Percentiles rank a stretch among this genome's conserved stretches.
These are phyloP conservation scores for Anolis sagrei DNA, from an alignment of 2,113 vertebrate species.

Conservation along the genomic window DNA sequence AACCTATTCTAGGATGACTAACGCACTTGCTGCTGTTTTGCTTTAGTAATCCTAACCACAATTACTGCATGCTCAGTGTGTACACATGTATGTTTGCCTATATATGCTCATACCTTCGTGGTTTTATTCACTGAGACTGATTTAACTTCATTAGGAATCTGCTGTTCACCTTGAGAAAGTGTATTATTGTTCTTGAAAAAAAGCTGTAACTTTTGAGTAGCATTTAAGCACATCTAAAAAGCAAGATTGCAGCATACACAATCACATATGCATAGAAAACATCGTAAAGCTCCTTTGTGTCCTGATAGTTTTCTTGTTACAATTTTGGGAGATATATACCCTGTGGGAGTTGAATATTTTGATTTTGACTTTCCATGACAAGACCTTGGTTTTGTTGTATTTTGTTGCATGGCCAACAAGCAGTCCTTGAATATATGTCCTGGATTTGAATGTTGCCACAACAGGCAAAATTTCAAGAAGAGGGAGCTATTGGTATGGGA, in stretches of 20 bases:
- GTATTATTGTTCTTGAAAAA: neutral
- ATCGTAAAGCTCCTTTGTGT: neutral
- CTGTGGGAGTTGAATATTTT: neutral
- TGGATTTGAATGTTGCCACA: too few species aligned
- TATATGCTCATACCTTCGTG: slow-evolving; percentile 41
- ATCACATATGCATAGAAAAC: neutral
- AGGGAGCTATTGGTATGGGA: too few species aligned
- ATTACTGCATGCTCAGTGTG: too few species aligned
- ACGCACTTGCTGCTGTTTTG: neutral
- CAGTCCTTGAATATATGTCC: too few species aligned
- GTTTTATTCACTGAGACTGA: neutral
- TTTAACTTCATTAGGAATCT: neutral
- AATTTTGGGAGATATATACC: neutral
- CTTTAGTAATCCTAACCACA: neutral
- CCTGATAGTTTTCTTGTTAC: neutral
- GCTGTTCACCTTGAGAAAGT: neutral
- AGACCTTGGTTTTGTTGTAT: neutral
- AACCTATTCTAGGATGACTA: neutral
- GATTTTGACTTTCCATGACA: neutral
- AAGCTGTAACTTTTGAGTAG: neutral
- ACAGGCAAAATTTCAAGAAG: too few species aligned
- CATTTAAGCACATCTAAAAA: neutral
- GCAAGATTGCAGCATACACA: neutral
- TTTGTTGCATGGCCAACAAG: too few species aligned
- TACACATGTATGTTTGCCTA: neutral